phyloP scores from a whole-genome alignment of 1,140 invertebrate genomes.

The Drosophila rufa region DNA sequence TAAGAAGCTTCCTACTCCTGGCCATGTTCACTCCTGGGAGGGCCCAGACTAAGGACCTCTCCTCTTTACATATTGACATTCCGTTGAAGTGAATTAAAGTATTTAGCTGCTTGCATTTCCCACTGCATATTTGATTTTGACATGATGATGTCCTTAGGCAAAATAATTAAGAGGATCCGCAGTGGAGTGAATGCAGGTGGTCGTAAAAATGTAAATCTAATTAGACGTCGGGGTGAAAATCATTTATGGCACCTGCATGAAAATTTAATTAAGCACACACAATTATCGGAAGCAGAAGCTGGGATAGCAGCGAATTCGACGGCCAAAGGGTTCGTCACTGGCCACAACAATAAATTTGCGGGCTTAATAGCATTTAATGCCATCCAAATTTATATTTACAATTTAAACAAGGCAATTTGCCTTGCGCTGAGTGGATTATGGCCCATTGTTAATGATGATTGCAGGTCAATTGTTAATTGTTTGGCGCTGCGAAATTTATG shows the following conservation, averaged over 20 bases:
- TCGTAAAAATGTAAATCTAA: conserved; percentile 76
- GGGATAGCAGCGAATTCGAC: conserved; percentile 5
- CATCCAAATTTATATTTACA: conserved; percentile 79
- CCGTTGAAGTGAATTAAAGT: neutral
- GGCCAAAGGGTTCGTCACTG: conserved; percentile 14
- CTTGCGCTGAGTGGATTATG: conserved; percentile 75
- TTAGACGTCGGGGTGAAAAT: conserved; percentile 69
- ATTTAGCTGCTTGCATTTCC: neutral
- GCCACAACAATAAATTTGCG: conserved; percentile 61
- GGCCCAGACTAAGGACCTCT: conserved; percentile 6
- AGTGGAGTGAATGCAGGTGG: conserved; percentile 15
- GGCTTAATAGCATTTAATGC: conserved; percentile 79
- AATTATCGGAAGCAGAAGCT: conserved; percentile 57
- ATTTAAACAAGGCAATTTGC: conserved; percentile 78
- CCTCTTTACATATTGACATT: neutral
- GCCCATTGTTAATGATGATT: conserved; percentile 78
- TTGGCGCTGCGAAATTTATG: conserved; percentile 66
- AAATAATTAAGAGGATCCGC: conserved; percentile 12
- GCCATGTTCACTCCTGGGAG: conserved; percentile 52
- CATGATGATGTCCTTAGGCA: conserved; percentile 18
- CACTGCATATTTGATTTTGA: neutral
- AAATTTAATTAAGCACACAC: conserved; percentile 82
- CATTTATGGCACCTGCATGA: conserved; percentile 81
- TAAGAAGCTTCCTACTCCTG: conserved; percentile 37
- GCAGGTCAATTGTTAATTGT: conserved; percentile 79